Base-by-base conservation (phyloP, 2,888 invertebrate species). In the Steinernema carpocapsae region DNA sequence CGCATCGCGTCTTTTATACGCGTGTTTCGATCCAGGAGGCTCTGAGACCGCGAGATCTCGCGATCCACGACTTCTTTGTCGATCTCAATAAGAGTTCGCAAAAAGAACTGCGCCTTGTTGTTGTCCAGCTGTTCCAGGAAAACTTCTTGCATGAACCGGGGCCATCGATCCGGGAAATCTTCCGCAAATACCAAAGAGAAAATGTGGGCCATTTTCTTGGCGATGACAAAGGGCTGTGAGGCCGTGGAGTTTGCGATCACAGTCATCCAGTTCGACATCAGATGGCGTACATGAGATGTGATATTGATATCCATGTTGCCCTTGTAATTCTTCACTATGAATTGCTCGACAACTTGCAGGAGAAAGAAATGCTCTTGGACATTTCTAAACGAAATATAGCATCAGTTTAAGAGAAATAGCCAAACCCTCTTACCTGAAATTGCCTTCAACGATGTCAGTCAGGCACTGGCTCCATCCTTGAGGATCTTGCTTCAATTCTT, bases 191-290 rank as follows among this genome's bases (percentile, higher is more conserved):
- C 89, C 51, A 90, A 85, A 0, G 90, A 89, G 77, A 90, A 88
- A 17, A 91, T 85, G 85, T 91, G 91, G 14, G 91, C 90, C 51
- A 89, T 88, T 85, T 91, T 91, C 85, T 91, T 91, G 48, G 88
- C 86, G 19, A 91, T 84, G 82, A 89, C 90, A 24, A 85, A 84
- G 77, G 88, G 88, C 76, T 89, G 88, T 71, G 79, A 76, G 3
- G 59, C 17, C 37, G 3, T 24, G 12, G 52, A 52, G 14, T 6
- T 32, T 3, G 64, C 37, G n/a, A 73, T n/a, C 72, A 74, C 74
- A 72, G 80, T 74, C 10, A 80, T 75, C 75, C 80, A 82, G 52
- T 81, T 74, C 17, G 75, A 84, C 81, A 78, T 80, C 73, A 76
- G 78, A 52, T 43, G 79, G 70, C 70, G 85, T 42, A 74, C 72